phyloP scores from a whole-genome alignment of 1,140 invertebrate genomes.

The Panagrolaimus sp. region DNA sequence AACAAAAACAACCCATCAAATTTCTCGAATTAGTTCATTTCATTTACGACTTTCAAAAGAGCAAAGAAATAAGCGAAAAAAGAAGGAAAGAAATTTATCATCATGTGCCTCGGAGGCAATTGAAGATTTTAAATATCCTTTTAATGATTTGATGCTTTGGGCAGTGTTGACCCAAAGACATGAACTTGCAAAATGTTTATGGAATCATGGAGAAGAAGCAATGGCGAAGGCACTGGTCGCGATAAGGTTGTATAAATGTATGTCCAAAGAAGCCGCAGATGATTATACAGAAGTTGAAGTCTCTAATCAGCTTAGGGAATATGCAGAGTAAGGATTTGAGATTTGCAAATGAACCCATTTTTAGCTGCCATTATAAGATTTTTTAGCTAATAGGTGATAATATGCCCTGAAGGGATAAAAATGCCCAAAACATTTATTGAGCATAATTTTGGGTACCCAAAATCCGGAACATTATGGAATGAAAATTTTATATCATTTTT shows the following conservation, averaged over 20 bases:
- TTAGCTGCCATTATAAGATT: too few species aligned
- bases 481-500: too few species aligned
- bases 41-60: conserved; percentile 32
- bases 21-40: conserved; percentile 1
- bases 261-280: conserved; percentile 90
- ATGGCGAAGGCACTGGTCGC: conserved; percentile 82
- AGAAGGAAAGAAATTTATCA: background rate
- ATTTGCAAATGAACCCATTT: too few species aligned
- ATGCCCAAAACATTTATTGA: too few species aligned
- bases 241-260: conserved; percentile 89
- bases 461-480: too few species aligned
- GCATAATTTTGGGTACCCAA: too few species aligned
- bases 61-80: background rate
- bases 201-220: conserved; percentile 74
- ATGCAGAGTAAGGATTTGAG: conserved; percentile 61
- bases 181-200: conserved; percentile 51
- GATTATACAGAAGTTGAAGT: conserved; percentile 89
- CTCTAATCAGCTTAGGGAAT: conserved; percentile 72
- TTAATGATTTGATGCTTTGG: conserved; percentile 89
- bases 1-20: conserved; percentile 67
- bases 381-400: too few species aligned
- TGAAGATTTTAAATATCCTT: conserved; percentile 79
- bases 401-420: too few species aligned
- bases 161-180: conserved; percentile 83
- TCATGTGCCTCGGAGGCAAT: conserved; percentile 33